Evolutionary conservation across 2,113 vertebrate genomes (phyloP).

Genomic region (Bettongia penicillata): DNA sequence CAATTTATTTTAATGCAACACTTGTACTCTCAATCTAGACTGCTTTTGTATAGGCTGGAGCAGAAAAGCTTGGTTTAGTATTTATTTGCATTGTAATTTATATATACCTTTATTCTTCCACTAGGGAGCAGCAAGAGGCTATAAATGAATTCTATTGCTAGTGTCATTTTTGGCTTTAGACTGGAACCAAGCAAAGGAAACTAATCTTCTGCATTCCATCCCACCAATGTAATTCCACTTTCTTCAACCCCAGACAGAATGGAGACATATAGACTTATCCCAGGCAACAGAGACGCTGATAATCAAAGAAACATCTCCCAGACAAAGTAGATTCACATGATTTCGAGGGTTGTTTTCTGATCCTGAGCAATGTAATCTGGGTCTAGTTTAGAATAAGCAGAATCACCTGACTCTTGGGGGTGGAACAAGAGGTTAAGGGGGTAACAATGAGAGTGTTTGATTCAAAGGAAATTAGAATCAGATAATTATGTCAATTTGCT

Average conservation of each 20-base stretch:
- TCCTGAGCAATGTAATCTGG: background rate
- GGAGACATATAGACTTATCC: constrained; percentile 41
- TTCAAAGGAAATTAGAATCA: constrained; percentile 26
- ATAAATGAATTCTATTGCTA: background rate
- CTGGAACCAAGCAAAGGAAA: background rate
- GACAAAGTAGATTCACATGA: constrained; percentile 38
- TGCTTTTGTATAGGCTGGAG: background rate
- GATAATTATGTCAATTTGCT: constrained; percentile 46
- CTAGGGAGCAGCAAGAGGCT: constrained; percentile 65
- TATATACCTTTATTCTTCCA: constrained; percentile 20
- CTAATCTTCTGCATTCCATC: background rate
- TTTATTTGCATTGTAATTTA: background rate
- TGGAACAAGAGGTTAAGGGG: background rate
- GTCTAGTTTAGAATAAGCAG: constrained; percentile 11
- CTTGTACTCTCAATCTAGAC: constrained; percentile 7
- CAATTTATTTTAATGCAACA: constrained; percentile 1
- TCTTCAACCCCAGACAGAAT: constrained; percentile 41
- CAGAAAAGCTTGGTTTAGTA: background rate
- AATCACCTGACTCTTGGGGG: constrained; percentile 15
- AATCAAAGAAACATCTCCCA: constrained; percentile 24
- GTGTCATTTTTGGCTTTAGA: background rate
- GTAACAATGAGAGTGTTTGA: background rate
- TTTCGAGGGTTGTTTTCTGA: constrained; percentile 15
- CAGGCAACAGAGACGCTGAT: constrained; percentile 32
- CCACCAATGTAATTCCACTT: background rate